phyloP scores from a whole-genome alignment of 2,113 vertebrate genomes.

The Bufo bufo region DNA sequence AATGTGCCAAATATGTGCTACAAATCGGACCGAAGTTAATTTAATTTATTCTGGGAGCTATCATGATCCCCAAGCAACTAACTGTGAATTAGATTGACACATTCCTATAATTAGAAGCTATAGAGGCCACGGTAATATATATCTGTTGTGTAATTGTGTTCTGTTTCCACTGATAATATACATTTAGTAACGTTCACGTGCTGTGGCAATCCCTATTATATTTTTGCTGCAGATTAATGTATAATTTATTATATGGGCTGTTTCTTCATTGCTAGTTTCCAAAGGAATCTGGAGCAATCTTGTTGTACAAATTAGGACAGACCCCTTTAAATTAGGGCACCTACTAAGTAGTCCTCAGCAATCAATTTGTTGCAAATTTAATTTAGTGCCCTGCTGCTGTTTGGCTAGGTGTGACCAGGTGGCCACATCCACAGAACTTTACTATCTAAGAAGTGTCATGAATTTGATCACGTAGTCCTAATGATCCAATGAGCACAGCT shows the following conservation, averaged over 20 bases:
- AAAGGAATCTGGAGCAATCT: no score
- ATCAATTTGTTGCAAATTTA: no score
- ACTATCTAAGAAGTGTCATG: no score
- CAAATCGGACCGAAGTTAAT: slow-evolving; percentile 24
- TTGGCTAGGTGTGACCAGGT: no score
- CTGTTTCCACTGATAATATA: neutral
- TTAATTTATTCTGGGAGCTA: slow-evolving; percentile 47
- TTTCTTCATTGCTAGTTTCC: neutral
- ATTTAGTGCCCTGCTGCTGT: no score
- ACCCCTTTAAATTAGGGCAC: neutral
- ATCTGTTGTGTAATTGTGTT: neutral
- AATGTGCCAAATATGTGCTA: slow-evolving; percentile 55
- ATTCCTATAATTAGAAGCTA: slow-evolving; percentile 65
- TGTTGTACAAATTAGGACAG: neutral
- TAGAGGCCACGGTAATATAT: slow-evolving; percentile 45
- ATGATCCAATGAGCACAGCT: no score
- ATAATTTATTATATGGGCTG: neutral
- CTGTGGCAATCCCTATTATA: neutral
- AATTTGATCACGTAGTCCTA: no score
- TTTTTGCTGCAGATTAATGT: neutral
- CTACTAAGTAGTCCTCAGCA: no score
- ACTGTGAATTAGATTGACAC: slow-evolving; percentile 48
- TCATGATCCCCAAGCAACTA: slow-evolving; percentile 50
- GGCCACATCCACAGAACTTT: no score
- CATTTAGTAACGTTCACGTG: neutral